These are phyloP conservation scores for Platanista minor DNA, from an alignment of 2,113 vertebrate species.

Conservation along the genomic window DNA sequence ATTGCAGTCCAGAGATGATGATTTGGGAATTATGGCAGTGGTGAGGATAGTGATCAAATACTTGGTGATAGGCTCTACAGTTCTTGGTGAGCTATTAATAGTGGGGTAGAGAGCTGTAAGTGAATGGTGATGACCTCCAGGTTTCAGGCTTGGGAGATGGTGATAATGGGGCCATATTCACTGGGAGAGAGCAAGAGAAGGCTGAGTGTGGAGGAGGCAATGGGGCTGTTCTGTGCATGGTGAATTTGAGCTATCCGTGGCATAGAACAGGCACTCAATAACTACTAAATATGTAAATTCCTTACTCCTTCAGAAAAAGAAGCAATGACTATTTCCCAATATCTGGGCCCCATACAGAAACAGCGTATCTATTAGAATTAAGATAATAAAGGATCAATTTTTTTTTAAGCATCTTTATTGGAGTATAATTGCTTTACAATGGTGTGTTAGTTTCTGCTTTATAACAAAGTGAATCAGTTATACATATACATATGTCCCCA, in stretches of 20 bases:
- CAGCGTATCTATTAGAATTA: not conserved
- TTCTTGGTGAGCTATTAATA: not conserved
- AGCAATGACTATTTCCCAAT: not conserved
- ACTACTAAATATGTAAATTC: not conserved
- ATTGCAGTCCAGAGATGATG: not conserved
- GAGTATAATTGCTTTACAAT: no score
- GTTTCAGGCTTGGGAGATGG: not conserved
- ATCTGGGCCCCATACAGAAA: not conserved
- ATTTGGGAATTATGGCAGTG: not conserved
- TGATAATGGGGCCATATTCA: not conserved
- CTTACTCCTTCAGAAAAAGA: conserved; percentile 9
- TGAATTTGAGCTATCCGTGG: not conserved
- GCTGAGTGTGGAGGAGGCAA: not conserved
- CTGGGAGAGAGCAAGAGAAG: not conserved
- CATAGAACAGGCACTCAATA: not conserved
- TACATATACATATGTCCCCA: no score
- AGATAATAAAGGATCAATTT: not conserved
- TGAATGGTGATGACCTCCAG: not conserved
- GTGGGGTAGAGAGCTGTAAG: not conserved
- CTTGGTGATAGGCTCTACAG: not conserved
- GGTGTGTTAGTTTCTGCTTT: no score
- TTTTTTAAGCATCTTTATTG: no score
- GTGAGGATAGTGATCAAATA: not conserved
- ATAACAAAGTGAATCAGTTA: no score
- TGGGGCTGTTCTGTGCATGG: not conserved